Percentiles rank a stretch among this genome's conserved stretches.
phyloP scores from a whole-genome alignment of 2,888 invertebrate genomes.

The Campoplex nolae region DNA sequence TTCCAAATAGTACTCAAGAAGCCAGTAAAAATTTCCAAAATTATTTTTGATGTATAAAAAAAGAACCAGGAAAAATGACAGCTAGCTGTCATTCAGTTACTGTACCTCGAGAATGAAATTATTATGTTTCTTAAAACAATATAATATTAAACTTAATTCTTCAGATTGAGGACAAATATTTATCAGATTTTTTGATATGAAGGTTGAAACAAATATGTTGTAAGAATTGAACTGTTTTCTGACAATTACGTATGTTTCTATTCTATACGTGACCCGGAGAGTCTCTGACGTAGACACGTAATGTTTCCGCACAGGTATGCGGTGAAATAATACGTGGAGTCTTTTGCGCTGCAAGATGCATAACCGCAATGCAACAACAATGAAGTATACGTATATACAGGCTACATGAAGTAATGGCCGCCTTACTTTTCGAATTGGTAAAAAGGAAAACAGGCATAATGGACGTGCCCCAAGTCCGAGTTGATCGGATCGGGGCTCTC shows the following conservation, averaged over 20 bases:
- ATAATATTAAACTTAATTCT: too few relatives aligned
- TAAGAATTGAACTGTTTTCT: constrained; percentile 65
- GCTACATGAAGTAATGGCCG: constrained; percentile 10
- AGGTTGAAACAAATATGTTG: constrained; percentile 42
- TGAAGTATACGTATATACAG: constrained; percentile 16
- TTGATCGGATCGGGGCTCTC: constrained; percentile 35
- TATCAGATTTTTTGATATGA: not conserved
- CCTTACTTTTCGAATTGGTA: constrained; percentile 56
- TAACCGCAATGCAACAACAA: constrained; percentile 52
- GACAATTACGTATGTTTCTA: constrained; percentile 56
- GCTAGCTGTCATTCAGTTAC: not conserved
- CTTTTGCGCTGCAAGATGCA: constrained; percentile 48
- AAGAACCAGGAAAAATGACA: not conserved
- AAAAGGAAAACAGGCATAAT: constrained; percentile 44
- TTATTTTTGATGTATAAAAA: not conserved
- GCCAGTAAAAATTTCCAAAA: not conserved
- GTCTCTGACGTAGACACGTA: constrained; percentile 32
- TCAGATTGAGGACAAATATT: not conserved
- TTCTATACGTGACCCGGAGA: constrained; percentile 56
- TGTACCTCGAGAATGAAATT: not conserved
- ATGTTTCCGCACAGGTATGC: constrained; percentile 43
- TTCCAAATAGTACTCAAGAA: not conserved
- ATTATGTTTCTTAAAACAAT: not conserved
- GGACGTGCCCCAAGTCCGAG: constrained; percentile 38
- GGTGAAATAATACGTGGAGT: not conserved